Conservation (phyloP, 2,888 invertebrate genomes). For the Aporophyla nigra region DNA sequence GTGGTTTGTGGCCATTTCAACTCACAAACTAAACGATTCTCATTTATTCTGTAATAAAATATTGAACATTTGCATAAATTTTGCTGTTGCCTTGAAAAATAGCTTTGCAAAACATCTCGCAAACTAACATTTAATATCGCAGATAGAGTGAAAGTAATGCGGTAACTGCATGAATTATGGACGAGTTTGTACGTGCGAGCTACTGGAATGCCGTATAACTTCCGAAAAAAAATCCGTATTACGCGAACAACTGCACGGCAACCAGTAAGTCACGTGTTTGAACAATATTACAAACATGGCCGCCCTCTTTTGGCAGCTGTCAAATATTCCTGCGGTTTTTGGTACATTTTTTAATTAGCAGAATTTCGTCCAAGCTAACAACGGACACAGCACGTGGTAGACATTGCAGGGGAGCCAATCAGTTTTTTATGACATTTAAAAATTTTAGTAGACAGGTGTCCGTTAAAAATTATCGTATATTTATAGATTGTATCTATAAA, state of each 20-base stretch:
- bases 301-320: constrained; percentile 59
- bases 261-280: constrained; percentile 59
- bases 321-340: constrained; percentile 42
- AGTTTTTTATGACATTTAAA: constrained; percentile 50
- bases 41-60: constrained; percentile 52
- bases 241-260: constrained; percentile 62
- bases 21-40: constrained; percentile 47
- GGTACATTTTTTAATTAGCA: constrained; percentile 35
- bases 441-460: constrained; percentile 63
- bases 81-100: constrained; percentile 56
- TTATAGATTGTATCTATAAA: constrained; percentile 53
- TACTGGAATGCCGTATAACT: constrained; percentile 69
- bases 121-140: constrained; percentile 62
- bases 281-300: constrained; percentile 55
- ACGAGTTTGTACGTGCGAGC: constrained; percentile 67
- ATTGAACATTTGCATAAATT: constrained; percentile 50
- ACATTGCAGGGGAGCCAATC: constrained; percentile 57
- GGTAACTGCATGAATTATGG: constrained; percentile 78
- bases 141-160: constrained; percentile 78
- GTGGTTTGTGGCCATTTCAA: constrained; percentile 54
- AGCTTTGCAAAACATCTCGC: constrained; percentile 61
- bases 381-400: constrained; percentile 59
- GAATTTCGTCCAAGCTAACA: constrained; percentile 3
- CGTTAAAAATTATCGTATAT: constrained; percentile 46
- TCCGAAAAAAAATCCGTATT: constrained; percentile 74